Evolutionary conservation across 2,888 invertebrate genomes (phyloP).

Genomic region (Lycocerus yunnanus): DNA sequence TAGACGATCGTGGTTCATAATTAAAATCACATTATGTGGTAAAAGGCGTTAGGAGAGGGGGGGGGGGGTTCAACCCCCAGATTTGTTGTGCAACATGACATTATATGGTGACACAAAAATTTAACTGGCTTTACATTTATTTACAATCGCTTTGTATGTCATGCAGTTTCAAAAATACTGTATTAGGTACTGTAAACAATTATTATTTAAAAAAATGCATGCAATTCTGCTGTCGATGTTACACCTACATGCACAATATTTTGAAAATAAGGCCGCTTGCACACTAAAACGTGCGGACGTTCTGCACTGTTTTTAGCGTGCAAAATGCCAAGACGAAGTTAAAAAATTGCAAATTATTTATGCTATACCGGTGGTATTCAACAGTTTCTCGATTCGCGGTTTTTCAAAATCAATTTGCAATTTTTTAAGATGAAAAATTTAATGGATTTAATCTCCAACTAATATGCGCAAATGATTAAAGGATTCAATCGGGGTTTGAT

Average conservation of each 20-base stretch:
- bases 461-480: conserved; percentile 24
- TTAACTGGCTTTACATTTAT: not conserved
- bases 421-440: conserved; percentile 1
- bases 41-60: too few relatives aligned
- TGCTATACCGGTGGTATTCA: too few relatives aligned
- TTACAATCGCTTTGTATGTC: not conserved
- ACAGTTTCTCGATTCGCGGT: too few relatives aligned
- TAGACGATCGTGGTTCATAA: too few relatives aligned
- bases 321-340: not conserved
- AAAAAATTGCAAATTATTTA: not conserved
- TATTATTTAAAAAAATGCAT: not conserved
- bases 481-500: conserved; percentile 38
- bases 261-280: not conserved
- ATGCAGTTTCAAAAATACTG: not conserved
- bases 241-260: not conserved
- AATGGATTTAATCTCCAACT: not conserved
- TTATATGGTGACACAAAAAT: not conserved
- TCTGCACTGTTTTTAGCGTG: not conserved
- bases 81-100: not conserved
- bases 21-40: too few relatives aligned
- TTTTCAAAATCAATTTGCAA: not conserved
- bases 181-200: not conserved
- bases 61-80: not conserved
- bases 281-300: not conserved
- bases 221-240: not conserved